These are phyloP conservation scores for Pygathrix nemaeus DNA, from an alignment of 2,113 vertebrate genomes.

Conservation along the genomic window DNA sequence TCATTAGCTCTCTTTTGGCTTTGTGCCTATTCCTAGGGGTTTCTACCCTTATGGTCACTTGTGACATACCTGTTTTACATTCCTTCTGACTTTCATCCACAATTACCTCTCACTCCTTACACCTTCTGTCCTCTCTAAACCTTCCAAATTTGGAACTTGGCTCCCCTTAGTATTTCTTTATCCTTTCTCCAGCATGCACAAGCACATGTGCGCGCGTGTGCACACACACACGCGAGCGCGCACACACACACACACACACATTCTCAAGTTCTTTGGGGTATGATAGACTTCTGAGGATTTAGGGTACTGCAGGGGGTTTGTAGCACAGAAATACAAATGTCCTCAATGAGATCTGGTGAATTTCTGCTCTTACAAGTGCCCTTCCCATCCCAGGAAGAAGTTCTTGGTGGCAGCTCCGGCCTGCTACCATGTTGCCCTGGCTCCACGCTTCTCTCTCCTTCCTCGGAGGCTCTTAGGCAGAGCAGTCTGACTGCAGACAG, in stretches of 20 bases:
- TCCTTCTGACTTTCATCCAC: background rate
- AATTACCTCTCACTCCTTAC: background rate
- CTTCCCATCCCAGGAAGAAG: background rate
- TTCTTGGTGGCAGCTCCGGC: background rate
- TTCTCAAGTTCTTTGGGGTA: background rate
- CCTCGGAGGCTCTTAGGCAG: background rate
- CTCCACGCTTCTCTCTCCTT: no score
- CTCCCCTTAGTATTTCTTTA: background rate
- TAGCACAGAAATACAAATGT: background rate
- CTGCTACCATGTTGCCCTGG: accelerated
- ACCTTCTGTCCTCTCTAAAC: background rate
- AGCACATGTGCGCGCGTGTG: no score
- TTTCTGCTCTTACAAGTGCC: background rate
- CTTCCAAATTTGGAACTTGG: background rate
- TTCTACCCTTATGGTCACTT: background rate
- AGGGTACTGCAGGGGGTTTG: background rate
- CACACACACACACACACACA: no score
- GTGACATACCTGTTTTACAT: background rate
- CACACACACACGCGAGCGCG: no score
- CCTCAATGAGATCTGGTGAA: no score
- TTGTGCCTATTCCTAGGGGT: background rate
- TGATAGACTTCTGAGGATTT: background rate
- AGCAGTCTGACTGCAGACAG: background rate
- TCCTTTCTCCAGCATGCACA: background rate
- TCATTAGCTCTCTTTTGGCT: background rate